Conservation (phyloP, 2,888 invertebrate species). For the Erannis defoliaria region DNA sequence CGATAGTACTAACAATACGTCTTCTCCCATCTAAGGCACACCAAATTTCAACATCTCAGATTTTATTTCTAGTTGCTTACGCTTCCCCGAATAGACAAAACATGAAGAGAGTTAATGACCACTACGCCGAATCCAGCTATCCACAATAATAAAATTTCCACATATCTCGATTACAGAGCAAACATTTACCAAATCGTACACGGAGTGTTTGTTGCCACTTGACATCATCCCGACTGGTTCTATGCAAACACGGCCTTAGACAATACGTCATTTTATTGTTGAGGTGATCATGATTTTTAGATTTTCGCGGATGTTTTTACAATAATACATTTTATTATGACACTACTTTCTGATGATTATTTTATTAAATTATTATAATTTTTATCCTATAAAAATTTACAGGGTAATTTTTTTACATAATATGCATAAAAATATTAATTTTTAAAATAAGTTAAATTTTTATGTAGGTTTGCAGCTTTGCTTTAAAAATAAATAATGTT, state of each 20-base stretch:
- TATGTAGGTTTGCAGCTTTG: too few species aligned
- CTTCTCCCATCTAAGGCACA: neutral
- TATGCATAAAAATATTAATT: too few species aligned
- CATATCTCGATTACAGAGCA: slow-evolving; percentile 30
- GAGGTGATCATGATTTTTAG: neutral
- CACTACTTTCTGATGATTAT: neutral
- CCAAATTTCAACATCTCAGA: neutral
- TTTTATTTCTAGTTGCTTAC: neutral
- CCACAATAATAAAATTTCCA: slow-evolving; percentile 20
- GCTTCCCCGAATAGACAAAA: slow-evolving; percentile 14
- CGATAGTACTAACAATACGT: too few species aligned
- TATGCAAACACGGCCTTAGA: slow-evolving; percentile 30
- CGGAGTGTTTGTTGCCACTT: slow-evolving; percentile 34
- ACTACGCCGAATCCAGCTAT: slow-evolving; percentile 24
- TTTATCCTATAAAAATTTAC: too few species aligned
- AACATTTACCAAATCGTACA: slow-evolving; percentile 28
- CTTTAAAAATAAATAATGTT: too few species aligned
- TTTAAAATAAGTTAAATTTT: too few species aligned
- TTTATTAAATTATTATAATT: too few species aligned
- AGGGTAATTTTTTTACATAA: too few species aligned
- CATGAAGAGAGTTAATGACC: slow-evolving; percentile 19
- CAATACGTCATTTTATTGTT: slow-evolving; percentile 24
- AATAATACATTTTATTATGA: neutral
- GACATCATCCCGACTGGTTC: slow-evolving; percentile 39
- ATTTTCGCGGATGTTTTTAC: neutral